Conservation (phyloP, 1,140 invertebrate species). For the Batillaria attramentaria region DNA sequence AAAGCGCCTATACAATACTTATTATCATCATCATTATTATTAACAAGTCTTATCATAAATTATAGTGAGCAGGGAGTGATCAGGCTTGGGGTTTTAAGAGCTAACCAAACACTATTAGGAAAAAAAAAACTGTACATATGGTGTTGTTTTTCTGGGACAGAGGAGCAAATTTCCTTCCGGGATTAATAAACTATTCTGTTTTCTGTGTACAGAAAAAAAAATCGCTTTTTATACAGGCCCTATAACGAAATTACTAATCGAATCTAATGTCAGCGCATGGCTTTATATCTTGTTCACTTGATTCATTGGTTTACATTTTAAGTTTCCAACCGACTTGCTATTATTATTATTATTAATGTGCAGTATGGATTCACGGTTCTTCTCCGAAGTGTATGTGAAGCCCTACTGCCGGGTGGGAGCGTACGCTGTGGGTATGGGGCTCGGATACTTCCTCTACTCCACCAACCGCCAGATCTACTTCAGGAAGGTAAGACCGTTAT, state of each 20-base stretch:
- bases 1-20: too few species aligned
- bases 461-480: conserved; percentile 21
- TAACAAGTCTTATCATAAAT: too few species aligned
- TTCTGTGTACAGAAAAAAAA: neutral
- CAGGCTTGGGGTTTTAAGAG: too few species aligned
- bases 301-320: neutral
- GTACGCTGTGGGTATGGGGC: conserved; percentile 73
- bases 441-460: conserved; percentile 70
- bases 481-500: conserved; percentile 32
- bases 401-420: conserved; percentile 75
- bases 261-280: neutral
- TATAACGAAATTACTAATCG: neutral
- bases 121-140: too few species aligned
- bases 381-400: conserved; percentile 84
- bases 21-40: too few species aligned
- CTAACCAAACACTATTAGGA: too few species aligned
- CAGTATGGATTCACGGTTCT: conserved; percentile 43
- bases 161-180: too few species aligned
- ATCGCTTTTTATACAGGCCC: neutral
- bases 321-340: neutral
- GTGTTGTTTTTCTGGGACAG: too few species aligned
- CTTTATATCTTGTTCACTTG: neutral
- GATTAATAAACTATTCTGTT: neutral
- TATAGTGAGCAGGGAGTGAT: too few species aligned
- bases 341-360: conserved; percentile 1